Base-by-base conservation (phyloP, 2,113 vertebrate species). In the Lonchura striata region DNA sequence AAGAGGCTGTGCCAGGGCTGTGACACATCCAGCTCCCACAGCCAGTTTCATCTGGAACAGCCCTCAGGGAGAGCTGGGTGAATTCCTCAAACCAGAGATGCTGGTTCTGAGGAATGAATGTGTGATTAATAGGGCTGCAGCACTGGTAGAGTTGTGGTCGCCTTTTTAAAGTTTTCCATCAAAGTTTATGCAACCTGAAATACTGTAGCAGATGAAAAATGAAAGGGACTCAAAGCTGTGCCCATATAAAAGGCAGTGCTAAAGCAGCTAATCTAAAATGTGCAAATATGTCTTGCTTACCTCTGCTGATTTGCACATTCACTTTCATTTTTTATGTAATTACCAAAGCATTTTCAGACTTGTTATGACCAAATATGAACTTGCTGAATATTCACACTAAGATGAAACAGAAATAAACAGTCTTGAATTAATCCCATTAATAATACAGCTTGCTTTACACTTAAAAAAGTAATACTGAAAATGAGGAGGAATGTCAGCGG, bases 271-370 rank as follows among this genome's bases (percentile, higher is more conserved):
- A 75, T 75, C 76, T 83, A 44, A 93, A 78, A 78, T 44, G 66
- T 64, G 52, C 68, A 94, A 93, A 23, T 37, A 69, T 66, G 31
- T 23, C 47, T 41, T 83, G 65, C 61, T 94, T 68, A 37, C 65
- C 71, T 78, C 82, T 86, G 77, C 83, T 86, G 41, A 88, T 94
- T 53, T 88, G 60, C 72, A 78, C 49, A 56, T 59, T 70, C 68
- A 42, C 19, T 76, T 94, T 82, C 77, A 46, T 31, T 63, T 77
- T 84, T 88, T 0, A 77, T 64, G 37, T 22, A 85, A 92, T 78
- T 86, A 83, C 39, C 68, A 93, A 83, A 90, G 52, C 74, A 41
- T 61, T 95, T 93, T 87, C 49, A 49, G 70, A 64, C 68, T 57
- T 28, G 46, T 75, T 92, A 86, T 41, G 66, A 59, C 64, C 88